phyloP scores from a whole-genome alignment of 2,888 invertebrate genomes.

The Cetonia aurata region DNA sequence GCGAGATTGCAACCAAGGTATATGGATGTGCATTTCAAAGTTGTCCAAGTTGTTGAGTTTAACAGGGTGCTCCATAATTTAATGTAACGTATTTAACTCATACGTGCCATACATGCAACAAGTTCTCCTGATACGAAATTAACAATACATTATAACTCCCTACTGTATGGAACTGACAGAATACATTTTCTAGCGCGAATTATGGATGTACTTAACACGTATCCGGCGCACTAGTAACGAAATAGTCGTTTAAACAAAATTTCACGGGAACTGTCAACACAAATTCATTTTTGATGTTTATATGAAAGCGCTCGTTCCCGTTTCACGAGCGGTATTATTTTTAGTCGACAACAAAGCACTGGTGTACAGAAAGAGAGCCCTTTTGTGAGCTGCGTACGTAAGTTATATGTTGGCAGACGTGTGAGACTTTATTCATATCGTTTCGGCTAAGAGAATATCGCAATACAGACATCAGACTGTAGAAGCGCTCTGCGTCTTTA shows the following conservation, averaged over 20 bases:
- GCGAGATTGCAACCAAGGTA: too few species aligned
- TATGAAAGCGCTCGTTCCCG: constrained; percentile 9
- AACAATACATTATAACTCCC: too few species aligned
- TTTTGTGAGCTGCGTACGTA: background rate
- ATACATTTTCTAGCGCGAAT: constrained; percentile 8
- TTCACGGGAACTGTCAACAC: constrained; percentile 16
- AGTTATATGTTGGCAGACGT: background rate
- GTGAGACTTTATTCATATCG: constrained; percentile 7
- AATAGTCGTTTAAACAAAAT: constrained; percentile 12
- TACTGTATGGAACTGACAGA: constrained; percentile 4
- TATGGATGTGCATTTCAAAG: too few species aligned
- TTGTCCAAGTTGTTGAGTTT: too few species aligned
- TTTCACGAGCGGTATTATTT: background rate
- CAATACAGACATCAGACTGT: too few species aligned
- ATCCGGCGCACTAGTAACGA: background rate
- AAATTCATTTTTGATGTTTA: constrained; percentile 21
- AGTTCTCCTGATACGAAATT: too few species aligned
- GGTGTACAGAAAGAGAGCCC: background rate
- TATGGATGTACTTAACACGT: constrained; percentile 24
- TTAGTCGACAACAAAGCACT: constrained; percentile 8
- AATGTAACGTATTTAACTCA: too few species aligned
- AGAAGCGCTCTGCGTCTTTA: too few species aligned
- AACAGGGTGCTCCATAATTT: too few species aligned
- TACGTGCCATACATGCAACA: too few species aligned
- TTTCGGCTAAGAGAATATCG: background rate